Percentiles rank a stretch among this genome's conserved stretches.
These are phyloP conservation scores for Sarcophaga bullata DNA, from an alignment of 1,140 invertebrate species.

Conservation along the genomic window DNA sequence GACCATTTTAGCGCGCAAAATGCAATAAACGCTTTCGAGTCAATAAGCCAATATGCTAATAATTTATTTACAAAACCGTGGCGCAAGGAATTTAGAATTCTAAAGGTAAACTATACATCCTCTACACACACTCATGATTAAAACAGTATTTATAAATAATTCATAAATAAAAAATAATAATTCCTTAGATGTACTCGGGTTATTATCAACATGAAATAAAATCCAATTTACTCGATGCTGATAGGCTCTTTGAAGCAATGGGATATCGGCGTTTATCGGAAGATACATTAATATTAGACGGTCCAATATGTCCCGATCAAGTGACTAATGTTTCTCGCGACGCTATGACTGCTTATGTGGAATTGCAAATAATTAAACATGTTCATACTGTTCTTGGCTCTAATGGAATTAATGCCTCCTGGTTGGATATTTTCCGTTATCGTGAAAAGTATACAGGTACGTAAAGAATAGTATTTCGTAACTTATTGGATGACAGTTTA, in stretches of 20 bases:
- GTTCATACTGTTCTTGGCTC: slow-evolving; percentile 64
- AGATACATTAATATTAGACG: slow-evolving; percentile 71
- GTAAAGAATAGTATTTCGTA: neutral
- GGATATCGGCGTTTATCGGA: slow-evolving; percentile 75
- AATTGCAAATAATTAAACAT: slow-evolving; percentile 81
- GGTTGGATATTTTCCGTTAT: slow-evolving; percentile 75
- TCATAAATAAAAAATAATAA: too few species aligned
- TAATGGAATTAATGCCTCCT: slow-evolving; percentile 66
- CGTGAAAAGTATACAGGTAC: slow-evolving; percentile 73
- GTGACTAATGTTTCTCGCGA: slow-evolving; percentile 82
- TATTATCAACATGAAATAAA: slow-evolving; percentile 89
- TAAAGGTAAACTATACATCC: slow-evolving; percentile 72
- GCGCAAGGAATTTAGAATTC: slow-evolving; percentile 83
- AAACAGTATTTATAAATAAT: neutral
- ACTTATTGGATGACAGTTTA: neutral
- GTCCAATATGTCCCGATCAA: slow-evolving; percentile 82
- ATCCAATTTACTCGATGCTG: slow-evolving; percentile 78
- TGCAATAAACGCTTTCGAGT: slow-evolving; percentile 83
- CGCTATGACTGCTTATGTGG: slow-evolving; percentile 87
- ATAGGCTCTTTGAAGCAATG: slow-evolving; percentile 81
- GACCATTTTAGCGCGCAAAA: slow-evolving; percentile 82
- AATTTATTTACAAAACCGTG: slow-evolving; percentile 88
- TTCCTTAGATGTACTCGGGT: slow-evolving; percentile 80
- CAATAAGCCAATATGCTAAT: slow-evolving; percentile 83
- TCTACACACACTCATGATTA: too few species aligned